These are phyloP conservation scores for Onychostruthus taczanowskii DNA, from an alignment of 2,113 vertebrate genomes.

Conservation along the genomic window DNA sequence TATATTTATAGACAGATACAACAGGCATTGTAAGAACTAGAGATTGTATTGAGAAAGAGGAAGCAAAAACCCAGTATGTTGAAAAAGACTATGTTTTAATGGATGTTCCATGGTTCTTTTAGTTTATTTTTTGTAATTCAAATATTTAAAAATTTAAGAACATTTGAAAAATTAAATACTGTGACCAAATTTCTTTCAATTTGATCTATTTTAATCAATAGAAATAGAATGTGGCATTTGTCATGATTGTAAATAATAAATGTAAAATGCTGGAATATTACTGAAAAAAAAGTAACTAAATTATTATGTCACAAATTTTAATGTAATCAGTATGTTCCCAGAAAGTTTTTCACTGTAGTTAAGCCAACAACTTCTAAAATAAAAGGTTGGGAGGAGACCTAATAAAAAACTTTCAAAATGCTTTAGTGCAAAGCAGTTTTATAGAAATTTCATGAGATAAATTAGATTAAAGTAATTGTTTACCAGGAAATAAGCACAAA, in stretches of 20 bases:
- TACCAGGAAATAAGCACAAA: constrained; percentile 4
- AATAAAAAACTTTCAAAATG: background rate
- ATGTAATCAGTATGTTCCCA: background rate
- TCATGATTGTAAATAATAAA: background rate
- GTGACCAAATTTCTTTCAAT: background rate
- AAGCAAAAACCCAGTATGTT: background rate
- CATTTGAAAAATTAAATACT: background rate
- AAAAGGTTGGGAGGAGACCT: background rate
- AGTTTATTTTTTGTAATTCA: background rate
- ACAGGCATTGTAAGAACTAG: background rate
- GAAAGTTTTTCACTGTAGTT: background rate
- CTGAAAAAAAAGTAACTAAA: background rate
- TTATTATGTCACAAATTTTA: background rate
- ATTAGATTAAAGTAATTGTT: background rate
- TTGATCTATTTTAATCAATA: background rate
- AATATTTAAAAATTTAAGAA: background rate
- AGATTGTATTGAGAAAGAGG: background rate
- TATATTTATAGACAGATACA: background rate
- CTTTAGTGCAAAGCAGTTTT: background rate
- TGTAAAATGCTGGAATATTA: background rate
- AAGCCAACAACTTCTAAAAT: background rate
- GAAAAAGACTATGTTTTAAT: background rate
- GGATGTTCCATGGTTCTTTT: background rate
- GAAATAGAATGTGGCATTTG: background rate
- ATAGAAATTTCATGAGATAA: background rate